phyloP scores from a whole-genome alignment of 2,888 invertebrate genomes.

The Drosophila borealis region DNA sequence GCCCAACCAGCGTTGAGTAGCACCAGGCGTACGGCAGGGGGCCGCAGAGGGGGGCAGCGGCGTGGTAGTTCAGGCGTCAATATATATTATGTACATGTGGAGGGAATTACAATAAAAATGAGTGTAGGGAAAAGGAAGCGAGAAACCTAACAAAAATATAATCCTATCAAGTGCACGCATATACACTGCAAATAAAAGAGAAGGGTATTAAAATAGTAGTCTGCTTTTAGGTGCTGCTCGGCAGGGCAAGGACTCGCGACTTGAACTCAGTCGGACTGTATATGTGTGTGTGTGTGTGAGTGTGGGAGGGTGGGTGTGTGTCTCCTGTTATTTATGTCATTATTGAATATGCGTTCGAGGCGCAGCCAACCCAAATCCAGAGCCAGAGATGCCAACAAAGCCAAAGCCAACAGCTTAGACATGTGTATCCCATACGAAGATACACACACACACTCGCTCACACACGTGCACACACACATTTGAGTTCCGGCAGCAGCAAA shows the following conservation, averaged over 20 bases:
- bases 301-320: constrained; percentile 26
- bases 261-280: neutral
- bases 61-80: constrained; percentile 51
- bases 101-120: constrained; percentile 40
- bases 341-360: constrained; percentile 78
- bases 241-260: constrained; percentile 17
- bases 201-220: constrained; percentile 58
- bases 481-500: constrained; percentile 10
- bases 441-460: constrained; percentile 30
- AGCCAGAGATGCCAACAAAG: constrained; percentile 40
- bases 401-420: constrained; percentile 57
- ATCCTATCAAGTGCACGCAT: constrained; percentile 72
- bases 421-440: constrained; percentile 61
- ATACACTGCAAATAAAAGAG: constrained; percentile 18
- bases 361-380: constrained; percentile 75
- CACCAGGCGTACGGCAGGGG: constrained; percentile 21
- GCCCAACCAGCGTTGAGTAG: constrained; percentile 74
- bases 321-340: constrained; percentile 72
- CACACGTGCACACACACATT: constrained; percentile 23
- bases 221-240: constrained; percentile 78
- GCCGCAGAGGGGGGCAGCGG: constrained; percentile 9
- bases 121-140: constrained; percentile 10
- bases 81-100: constrained; percentile 61
- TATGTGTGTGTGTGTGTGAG: neutral
- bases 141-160: constrained; percentile 28